Base-by-base conservation (phyloP, 2,888 invertebrate genomes). In the Rotaria macrura region DNA sequence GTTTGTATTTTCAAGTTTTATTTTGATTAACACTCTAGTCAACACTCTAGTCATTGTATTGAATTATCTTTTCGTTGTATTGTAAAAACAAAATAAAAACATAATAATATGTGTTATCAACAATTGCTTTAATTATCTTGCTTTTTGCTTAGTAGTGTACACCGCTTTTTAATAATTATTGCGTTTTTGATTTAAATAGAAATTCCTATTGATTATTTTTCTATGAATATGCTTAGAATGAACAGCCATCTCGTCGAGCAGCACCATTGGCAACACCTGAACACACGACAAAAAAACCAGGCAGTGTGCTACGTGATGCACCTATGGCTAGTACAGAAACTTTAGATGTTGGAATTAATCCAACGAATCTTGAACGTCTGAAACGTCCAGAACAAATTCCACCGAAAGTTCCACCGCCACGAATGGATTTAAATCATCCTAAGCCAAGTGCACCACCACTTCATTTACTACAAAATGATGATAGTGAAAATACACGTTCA, bases 271-370 rank as follows among this genome's bases (percentile, higher is more conserved):
- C 79, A 5, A 79, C 79, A 43, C 79, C 79, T 25, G 43, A 43
- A 5, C 6, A 43, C 43, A 43, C 40, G 25, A 43, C 79, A 25
- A 43, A 14, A n/a, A 43, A 25, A n/a, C 25, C 2, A 2, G 0
- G n/a, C 34, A 14, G 1, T 79, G 14, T n/a, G n/a, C n/a, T n/a
- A n/a, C n/a, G 43, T 79, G 79, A 79, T 43, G 79, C 79, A n/a
- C 79, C 79, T 4, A 79, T 79, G 79, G 79, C 79, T n/a, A 79
- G 79, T 43, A 79, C 79, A 25, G 79, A 79, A 79, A 79, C 79
- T 20, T n/a, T 79, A n/a, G 9, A 79, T 43, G 43, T 43, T 43
- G 25, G 40, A 79, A 5, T 0, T 25, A 79, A 40, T 79, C 4
- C 20, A 23, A 4, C n/a, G 14, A 43, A 38, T 14, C 43, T 1